Evolutionary conservation across 2,113 vertebrate species (phyloP).

Genomic region (Loxodonta africana): DNA sequence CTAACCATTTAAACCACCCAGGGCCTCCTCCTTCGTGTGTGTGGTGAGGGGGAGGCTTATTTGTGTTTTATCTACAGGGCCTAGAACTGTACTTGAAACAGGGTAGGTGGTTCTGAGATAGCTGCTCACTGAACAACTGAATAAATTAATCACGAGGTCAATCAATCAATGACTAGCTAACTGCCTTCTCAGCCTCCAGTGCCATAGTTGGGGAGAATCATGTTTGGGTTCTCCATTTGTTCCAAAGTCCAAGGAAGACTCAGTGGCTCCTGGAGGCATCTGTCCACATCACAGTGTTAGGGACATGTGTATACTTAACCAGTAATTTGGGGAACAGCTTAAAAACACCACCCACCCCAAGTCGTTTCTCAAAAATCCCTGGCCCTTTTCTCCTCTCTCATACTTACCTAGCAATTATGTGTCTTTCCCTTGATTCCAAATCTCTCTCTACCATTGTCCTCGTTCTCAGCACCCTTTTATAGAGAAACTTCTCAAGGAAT

Average conservation of each 20-base stretch:
- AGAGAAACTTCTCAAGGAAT: neutral
- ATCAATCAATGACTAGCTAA: neutral
- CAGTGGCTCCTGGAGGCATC: neutral
- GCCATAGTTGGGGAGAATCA: neutral
- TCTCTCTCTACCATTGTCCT: neutral
- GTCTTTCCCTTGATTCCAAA: neutral
- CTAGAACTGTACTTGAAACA: neutral
- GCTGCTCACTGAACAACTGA: neutral
- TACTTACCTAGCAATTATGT: neutral
- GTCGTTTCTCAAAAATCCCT: neutral
- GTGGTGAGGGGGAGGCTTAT: neutral
- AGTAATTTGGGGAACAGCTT: neutral
- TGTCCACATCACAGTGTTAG: neutral
- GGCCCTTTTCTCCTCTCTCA: neutral
- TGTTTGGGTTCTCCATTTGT: neutral
- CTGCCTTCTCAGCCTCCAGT: neutral
- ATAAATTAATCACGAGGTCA: neutral
- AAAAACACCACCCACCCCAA: neutral
- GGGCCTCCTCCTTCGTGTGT: neutral
- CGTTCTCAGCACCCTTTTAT: neutral
- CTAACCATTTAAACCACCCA: too few species aligned
- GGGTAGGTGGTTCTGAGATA: neutral
- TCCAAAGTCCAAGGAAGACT: neutral
- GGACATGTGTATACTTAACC: rapidly evolving
- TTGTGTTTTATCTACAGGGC: neutral